Evolutionary conservation across 2,113 vertebrate genomes (phyloP), one percentile per base, ranked within the genome.

Genomic region (Isurus oxyrinchus): DNA sequence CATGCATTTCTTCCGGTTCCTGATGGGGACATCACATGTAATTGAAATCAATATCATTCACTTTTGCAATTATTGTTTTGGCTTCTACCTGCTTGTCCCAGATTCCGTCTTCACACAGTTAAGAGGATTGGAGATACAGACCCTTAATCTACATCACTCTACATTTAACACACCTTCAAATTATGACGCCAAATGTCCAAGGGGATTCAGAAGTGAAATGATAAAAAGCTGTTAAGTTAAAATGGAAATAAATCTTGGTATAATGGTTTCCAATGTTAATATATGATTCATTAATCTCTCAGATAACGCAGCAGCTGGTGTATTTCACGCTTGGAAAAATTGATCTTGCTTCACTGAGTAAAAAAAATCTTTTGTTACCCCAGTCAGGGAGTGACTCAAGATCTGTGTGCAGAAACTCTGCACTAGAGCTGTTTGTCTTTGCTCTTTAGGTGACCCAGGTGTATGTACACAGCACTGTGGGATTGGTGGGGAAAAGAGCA

Each of bases 1-100:
- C 96, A 96, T 96, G 88, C 67, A 59, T 79, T 96, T 97, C 61
- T 96, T 21, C 96, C 90, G 94, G 2, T 59, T 59, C 91, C 96
- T 21, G 16, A 96, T 96, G 61, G 87, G 91, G 96, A 96, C 90
- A 96, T 96, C 96, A 96, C 96, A 96, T 55, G 96, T 88, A 97
- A 79, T 96, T 97, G 96, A 97, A 97, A 97, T 97, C 96, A 97
- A 96, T 97, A 96, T 27, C 96, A 55, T 97, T 97, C 97, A 96
- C 96, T 97, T 96, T 96, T 96, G 96, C 96, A 96, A 91, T 97
- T 97, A 96, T 96, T 3, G 0, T 23, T 31, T n/a, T 35, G 49
- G 88, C 8, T 35, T 55, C 44, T 13, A 59, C 55, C 10, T 27
- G 61, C 11, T 59, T 91, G 35, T 91, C 13, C 55, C 57, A 57